Base-by-base conservation (phyloP, 2,797 vertebrate genomes). In the Taeniopygia guttata region DNA sequence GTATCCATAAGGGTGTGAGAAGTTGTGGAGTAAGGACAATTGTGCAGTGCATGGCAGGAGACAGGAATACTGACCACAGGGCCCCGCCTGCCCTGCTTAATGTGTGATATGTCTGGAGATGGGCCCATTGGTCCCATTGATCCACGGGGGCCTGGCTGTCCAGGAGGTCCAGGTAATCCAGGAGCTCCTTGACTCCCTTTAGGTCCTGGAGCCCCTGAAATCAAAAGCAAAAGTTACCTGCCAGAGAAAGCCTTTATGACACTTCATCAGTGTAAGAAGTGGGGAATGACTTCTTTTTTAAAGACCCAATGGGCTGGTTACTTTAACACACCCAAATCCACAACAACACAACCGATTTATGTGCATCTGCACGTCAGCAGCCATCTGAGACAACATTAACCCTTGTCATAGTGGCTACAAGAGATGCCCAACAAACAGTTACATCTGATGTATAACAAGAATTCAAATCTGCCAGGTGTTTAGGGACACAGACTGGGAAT, bases 91-190 rank as follows among this genome's bases (percentile, higher is more conserved):
- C 99, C 99, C 96, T 98, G 98, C 96, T 99, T 99, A 93, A 99
- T 98, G 91, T 99, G 99, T 52, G 98, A 98, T 91, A 99, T 97
- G 58, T 99, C 99, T 64, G 99, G 99, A 85, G 99, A 98, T 18
- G 99, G 99, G 42, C 99, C 99, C 89, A 99, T 98, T 32, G 99
- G 99, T 89, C 99, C 99, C 99, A 99, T 99, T 19, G 99, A 98
- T 92, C 99, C 99, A 67, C 99, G 98, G 5, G 99, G 98, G 55
- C 99, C 99, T 5, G 99, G 98, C 69, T 98, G 97, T 36, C 99
- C 99, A 0, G 98, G 98, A 52, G 98, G 96, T 29, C 99, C 99
- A 26, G 97, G 90, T 67, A 97, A 94, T 34, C 99, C 99, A 29
- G 97, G 96, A 73, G 97, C 97, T 91, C 99, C 99, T 26, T 98